Percentiles rank a stretch among this genome's conserved stretches.
phyloP scores from a whole-genome alignment of 2,113 vertebrate species.

The Microcebus jonahi region DNA sequence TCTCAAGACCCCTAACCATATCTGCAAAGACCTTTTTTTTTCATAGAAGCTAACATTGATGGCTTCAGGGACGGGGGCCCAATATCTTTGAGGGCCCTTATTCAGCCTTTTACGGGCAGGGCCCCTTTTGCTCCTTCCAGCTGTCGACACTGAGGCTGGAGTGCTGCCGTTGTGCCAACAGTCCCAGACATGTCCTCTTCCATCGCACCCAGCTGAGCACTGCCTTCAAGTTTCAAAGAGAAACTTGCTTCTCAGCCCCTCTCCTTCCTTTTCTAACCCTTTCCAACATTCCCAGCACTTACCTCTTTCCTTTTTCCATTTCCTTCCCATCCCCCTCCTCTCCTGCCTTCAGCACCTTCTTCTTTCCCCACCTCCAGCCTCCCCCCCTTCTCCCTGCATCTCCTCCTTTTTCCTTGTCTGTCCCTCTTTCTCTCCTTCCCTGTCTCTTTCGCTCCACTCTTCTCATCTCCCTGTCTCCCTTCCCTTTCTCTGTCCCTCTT shows the following conservation, averaged over 20 bases:
- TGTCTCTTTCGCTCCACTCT: not conserved
- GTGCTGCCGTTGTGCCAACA: rapidly evolving
- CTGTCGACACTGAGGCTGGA: rapidly evolving
- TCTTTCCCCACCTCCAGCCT: too few species aligned
- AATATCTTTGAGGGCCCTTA: not conserved
- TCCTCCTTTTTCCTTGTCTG: not conserved
- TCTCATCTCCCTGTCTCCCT: too few species aligned
- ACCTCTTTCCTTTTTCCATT: not conserved
- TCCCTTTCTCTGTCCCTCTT: not conserved
- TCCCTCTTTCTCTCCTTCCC: not conserved
- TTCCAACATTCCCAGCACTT: not conserved
- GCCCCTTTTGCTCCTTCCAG: not conserved
- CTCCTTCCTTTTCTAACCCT: not conserved
- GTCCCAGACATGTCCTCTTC: rapidly evolving
- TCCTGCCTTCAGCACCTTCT: not conserved
- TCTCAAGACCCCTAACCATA: not conserved
- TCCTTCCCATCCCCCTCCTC: too few species aligned
- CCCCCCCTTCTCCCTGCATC: not conserved
- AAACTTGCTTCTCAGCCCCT: too few species aligned
- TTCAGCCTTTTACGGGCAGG: not conserved
- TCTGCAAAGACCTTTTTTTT: not conserved
- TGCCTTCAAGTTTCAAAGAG: not conserved
- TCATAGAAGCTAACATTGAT: rapidly evolving
- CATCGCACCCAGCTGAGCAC: rapidly evolving
- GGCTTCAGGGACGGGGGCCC: rapidly evolving